Percentiles rank a stretch among this genome's conserved stretches.
These are phyloP conservation scores for Uria lomvia DNA, from an alignment of 2,113 vertebrate genomes.

Conservation along the genomic window DNA sequence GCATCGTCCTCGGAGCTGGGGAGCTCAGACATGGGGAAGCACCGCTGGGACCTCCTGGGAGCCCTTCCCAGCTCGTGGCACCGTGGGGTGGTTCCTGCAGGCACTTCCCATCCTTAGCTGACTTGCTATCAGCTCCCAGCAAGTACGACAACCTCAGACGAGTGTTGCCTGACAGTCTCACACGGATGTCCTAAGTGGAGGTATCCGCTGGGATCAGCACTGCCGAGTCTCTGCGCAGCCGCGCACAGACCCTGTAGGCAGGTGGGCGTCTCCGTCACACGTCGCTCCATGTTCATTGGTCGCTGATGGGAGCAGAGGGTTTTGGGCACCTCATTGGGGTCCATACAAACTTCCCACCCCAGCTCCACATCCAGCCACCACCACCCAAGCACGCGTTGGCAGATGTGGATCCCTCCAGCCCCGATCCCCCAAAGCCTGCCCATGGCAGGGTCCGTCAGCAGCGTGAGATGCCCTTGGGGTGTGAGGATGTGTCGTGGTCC, in stretches of 20 bases:
- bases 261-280: accelerated
- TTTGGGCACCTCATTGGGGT: neutral
- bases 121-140: neutral
- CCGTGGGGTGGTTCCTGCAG: neutral
- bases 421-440: neutral
- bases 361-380: neutral
- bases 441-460: accelerated
- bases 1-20: accelerated
- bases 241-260: neutral
- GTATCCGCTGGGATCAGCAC: neutral
- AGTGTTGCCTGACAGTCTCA: neutral
- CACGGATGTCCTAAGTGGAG: neutral
- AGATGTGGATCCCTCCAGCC: neutral
- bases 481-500: neutral
- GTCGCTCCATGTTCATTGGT: accelerated
- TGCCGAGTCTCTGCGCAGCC: accelerated
- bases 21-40: neutral
- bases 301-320: neutral
- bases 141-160: neutral
- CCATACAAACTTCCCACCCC: neutral
- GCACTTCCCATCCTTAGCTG: neutral
- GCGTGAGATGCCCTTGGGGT: neutral
- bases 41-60: neutral
- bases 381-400: accelerated
- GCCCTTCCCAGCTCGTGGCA: neutral